A percentile compares a stretch with the other conserved stretches of the same genome.
Evolutionary conservation across 2,797 vertebrate genomes (phyloP).

Genomic region (Lepidocolaptes lacrymiger): DNA sequence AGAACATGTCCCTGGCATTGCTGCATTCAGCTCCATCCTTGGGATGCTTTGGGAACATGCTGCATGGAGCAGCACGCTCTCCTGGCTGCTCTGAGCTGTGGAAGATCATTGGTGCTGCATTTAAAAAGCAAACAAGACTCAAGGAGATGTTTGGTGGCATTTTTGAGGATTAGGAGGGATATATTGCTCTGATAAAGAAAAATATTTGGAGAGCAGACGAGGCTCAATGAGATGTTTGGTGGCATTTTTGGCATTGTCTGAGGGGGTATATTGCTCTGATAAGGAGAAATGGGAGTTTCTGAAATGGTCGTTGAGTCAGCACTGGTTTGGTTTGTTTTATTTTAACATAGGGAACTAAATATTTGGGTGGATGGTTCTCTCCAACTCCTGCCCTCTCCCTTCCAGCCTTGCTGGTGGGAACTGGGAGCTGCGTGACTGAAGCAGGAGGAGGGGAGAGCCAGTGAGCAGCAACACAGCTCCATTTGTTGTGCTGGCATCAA

Average conservation of each 20-base stretch:
- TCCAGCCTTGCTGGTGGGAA: neutral
- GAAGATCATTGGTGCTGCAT: rapidly evolving
- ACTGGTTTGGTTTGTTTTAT: neutral
- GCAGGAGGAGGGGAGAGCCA: neutral
- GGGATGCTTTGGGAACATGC: rapidly evolving
- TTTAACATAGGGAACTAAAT: neutral
- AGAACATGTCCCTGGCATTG: neutral
- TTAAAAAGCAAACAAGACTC: neutral
- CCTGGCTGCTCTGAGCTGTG: neutral
- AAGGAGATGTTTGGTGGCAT: neutral
- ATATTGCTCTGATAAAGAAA: neutral
- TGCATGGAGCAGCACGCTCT: neutral
- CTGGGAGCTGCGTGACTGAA: neutral
- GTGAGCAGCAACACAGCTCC: neutral
- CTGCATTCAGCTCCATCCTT: rapidly evolving
- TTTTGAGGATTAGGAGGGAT: neutral
- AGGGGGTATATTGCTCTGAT: neutral
- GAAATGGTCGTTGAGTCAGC: neutral
- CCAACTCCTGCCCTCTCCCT: neutral
- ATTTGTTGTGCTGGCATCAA: neutral
- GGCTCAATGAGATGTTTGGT: neutral
- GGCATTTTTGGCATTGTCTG: rapidly evolving
- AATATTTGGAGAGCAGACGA: neutral
- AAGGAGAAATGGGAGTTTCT: neutral
- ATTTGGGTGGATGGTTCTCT: neutral